Percentiles rank a stretch among this genome's conserved stretches.
Evolutionary conservation across 2,797 vertebrate genomes (phyloP).

Genomic region (Dallia pectoralis): DNA sequence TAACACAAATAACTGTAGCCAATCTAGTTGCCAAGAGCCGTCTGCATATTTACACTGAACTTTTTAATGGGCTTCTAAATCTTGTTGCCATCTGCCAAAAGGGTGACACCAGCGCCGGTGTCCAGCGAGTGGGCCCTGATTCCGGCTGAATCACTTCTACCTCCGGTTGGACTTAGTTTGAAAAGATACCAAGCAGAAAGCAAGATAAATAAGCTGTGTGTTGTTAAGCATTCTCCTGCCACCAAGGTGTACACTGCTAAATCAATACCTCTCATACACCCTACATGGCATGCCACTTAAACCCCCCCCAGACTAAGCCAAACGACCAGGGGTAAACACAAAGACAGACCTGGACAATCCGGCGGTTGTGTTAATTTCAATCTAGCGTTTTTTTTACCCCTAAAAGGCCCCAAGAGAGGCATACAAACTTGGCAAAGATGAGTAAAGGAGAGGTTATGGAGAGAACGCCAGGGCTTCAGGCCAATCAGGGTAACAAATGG

Average conservation of each 20-base stretch:
- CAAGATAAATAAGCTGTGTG: slow-evolving; percentile 33
- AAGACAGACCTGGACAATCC: not conserved
- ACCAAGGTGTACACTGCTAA: slow-evolving; percentile 32
- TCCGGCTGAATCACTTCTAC: not conserved
- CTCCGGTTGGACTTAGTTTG: slow-evolving; percentile 8
- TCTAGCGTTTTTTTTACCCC: slow-evolving; percentile 7
- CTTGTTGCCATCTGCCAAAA: slow-evolving; percentile 2
- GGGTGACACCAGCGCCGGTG: not conserved
- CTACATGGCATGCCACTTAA: slow-evolving; percentile 23
- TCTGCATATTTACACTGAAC: slow-evolving; percentile 8
- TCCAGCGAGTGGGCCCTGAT: slow-evolving; percentile 3
- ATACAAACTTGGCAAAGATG: not conserved
- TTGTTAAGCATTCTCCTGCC: slow-evolving; percentile 21
- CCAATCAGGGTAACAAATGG: slow-evolving; percentile 37
- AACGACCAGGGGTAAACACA: not conserved
- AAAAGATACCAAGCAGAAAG: slow-evolving; percentile 7
- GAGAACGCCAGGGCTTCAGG: slow-evolving; percentile 21
- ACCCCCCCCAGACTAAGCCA: slow-evolving; percentile 18
- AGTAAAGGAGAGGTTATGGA: not conserved
- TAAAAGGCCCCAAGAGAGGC: slow-evolving; percentile 1
- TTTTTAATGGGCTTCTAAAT: slow-evolving; percentile 25
- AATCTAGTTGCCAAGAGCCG: slow-evolving; percentile 24
- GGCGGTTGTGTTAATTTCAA: not conserved
- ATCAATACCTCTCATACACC: slow-evolving; percentile 31
- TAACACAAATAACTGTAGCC: not conserved